Evolutionary conservation across 2,797 vertebrate genomes (phyloP).

Genomic region (Gambelia wislizenii): DNA sequence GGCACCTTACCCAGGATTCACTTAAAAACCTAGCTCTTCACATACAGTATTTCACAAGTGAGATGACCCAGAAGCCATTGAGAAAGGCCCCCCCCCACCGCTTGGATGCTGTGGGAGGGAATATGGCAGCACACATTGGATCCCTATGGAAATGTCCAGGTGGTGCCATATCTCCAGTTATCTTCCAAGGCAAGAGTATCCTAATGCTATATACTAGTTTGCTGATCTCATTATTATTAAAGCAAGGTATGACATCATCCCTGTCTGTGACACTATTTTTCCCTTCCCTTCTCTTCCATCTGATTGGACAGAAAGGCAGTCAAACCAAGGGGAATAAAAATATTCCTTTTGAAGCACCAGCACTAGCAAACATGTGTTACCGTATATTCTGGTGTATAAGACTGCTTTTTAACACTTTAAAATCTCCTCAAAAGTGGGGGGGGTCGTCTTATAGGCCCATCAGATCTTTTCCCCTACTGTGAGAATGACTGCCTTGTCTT

Average conservation of each 20-base stretch:
- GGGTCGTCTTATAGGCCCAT: too few relatives aligned
- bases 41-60: not conserved
- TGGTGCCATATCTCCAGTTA: slow-evolving; percentile 74
- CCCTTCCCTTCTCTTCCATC: slow-evolving; percentile 40
- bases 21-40: not conserved
- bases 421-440: too few relatives aligned
- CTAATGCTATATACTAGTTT: slow-evolving; percentile 67
- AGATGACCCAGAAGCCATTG: not conserved
- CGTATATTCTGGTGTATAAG: too few relatives aligned
- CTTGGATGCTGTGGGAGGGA: slow-evolving; percentile 45
- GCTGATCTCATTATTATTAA: slow-evolving; percentile 73
- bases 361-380: slow-evolving; percentile 72
- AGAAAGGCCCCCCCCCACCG: not conserved
- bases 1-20: not conserved
- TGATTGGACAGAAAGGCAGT: slow-evolving; percentile 62
- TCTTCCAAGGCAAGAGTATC: slow-evolving; percentile 73
- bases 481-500: too few relatives aligned
- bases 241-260: slow-evolving; percentile 33
- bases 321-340: slow-evolving; percentile 63
- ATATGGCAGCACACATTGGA: slow-evolving; percentile 56
- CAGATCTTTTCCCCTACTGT: too few relatives aligned
- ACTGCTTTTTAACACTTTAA: too few relatives aligned
- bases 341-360: slow-evolving; percentile 69
- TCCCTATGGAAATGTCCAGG: slow-evolving; percentile 61
- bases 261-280: slow-evolving; percentile 63